phyloP scores from a whole-genome alignment of 1,140 invertebrate species.

The Orussus abietinus region DNA sequence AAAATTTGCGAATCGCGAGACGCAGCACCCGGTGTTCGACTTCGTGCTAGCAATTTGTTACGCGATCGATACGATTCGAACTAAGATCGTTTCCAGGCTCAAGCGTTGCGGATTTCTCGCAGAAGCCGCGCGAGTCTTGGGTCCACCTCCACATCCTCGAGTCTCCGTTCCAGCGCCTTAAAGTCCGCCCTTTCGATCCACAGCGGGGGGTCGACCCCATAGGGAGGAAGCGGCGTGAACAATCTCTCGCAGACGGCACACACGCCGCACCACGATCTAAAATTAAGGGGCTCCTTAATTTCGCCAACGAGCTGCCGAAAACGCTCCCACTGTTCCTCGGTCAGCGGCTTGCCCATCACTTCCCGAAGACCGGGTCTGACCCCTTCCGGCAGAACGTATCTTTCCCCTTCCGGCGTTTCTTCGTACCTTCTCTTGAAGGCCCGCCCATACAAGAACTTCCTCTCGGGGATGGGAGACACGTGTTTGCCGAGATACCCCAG shows the following conservation, averaged over 20 bases:
- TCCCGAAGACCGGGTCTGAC: constrained; percentile 57
- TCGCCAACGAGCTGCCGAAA: constrained; percentile 54
- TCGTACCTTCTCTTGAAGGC: constrained; percentile 54
- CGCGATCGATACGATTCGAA: too few species aligned
- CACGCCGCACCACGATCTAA: constrained; percentile 65
- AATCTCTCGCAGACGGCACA: constrained; percentile 64
- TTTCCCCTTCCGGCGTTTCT: constrained; percentile 34
- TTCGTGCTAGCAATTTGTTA: too few species aligned
- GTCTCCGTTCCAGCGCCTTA: constrained; percentile 35
- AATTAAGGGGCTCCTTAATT: constrained; percentile 54
- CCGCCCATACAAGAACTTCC: constrained; percentile 60
- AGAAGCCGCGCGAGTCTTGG: constrained; percentile 30
- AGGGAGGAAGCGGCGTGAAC: constrained; percentile 50
- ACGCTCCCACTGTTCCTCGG: constrained; percentile 44
- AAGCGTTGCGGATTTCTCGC: constrained; percentile 35
- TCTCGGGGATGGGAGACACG: constrained; percentile 59
- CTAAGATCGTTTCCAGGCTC: too few species aligned
- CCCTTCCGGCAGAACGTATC: constrained; percentile 45
- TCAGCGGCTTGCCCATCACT: constrained; percentile 60
- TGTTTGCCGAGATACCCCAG: constrained; percentile 61
- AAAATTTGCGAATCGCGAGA: too few species aligned
- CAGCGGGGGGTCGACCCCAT: constrained; percentile 52
- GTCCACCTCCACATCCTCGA: constrained; percentile 20
- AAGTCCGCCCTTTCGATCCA: constrained; percentile 47
- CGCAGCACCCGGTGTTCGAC: too few species aligned